Evolutionary conservation across 2,888 invertebrate species (phyloP).

Genomic region (Lepidonotus clava): DNA sequence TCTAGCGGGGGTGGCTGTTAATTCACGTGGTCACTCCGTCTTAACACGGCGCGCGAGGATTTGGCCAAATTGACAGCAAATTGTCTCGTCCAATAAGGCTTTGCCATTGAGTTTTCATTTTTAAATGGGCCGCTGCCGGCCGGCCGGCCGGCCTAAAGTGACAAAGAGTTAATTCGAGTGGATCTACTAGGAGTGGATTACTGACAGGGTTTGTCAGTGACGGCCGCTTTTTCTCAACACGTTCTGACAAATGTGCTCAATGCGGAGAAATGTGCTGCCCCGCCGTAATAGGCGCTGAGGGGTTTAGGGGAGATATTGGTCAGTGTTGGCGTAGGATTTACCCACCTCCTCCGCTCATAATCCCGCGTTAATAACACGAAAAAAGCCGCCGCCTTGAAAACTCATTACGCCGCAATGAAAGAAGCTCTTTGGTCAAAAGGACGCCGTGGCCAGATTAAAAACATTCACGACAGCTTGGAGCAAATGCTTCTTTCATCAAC

Average conservation of each 20-base stretch:
- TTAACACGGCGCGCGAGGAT: not conserved
- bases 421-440: conserved; percentile 34
- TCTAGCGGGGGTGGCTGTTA: conserved; percentile 10
- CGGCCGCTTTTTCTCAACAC: conserved; percentile 50
- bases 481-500: conserved; percentile 40
- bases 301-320: conserved; percentile 46
- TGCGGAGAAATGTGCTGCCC: conserved; percentile 19
- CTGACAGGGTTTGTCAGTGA: conserved; percentile 49
- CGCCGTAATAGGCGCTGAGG: conserved; percentile 44
- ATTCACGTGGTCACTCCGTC: conserved; percentile 33
- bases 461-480: conserved; percentile 22
- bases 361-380: conserved; percentile 39
- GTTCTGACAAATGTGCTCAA: conserved; percentile 50
- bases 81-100: conserved; percentile 39
- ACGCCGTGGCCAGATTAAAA: conserved; percentile 35
- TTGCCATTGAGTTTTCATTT: conserved; percentile 48
- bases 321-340: conserved; percentile 39
- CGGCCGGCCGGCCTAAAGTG: conserved; percentile 13
- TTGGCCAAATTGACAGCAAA: conserved; percentile 37
- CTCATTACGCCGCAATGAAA: conserved; percentile 36
- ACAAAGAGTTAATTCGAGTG: conserved; percentile 51
- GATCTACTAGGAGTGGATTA: conserved; percentile 46
- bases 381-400: conserved; percentile 9
- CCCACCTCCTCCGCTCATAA: conserved; percentile 44
- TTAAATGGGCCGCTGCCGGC: conserved; percentile 32